These are phyloP conservation scores for Poecilobothrus nobilitatus DNA, from an alignment of 2,888 invertebrate genomes.

Conservation along the genomic window DNA sequence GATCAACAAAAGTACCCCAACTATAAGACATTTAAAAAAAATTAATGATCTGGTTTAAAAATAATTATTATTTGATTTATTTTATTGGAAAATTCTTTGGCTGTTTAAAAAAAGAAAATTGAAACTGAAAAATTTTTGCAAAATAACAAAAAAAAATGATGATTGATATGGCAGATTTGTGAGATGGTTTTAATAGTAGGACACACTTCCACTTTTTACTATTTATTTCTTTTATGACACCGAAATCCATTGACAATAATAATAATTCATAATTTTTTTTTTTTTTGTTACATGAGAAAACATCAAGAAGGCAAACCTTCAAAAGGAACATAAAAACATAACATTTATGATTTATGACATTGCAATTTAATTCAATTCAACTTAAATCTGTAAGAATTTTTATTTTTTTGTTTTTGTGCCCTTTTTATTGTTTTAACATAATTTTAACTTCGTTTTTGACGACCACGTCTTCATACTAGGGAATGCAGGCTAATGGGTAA, in stretches of 20 bases:
- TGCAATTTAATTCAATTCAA: background rate
- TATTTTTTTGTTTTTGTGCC: too few relatives aligned
- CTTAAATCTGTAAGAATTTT: background rate
- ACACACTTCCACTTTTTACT: background rate
- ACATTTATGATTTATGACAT: background rate
- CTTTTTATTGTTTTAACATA: background rate
- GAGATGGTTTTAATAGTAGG: background rate
- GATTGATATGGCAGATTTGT: background rate
- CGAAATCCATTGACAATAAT: background rate
- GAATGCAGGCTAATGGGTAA: background rate
- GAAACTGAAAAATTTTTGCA: too few relatives aligned
- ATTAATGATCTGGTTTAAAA: too few relatives aligned
- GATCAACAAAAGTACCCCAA: too few relatives aligned
- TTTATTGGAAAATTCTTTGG: too few relatives aligned
- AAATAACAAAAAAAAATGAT: too few relatives aligned
- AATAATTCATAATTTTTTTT: background rate
- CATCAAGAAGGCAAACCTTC: background rate
- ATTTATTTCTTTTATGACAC: constrained; percentile 1
- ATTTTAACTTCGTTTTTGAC: background rate
- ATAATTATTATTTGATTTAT: too few relatives aligned
- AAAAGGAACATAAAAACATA: too few relatives aligned
- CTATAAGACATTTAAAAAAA: too few relatives aligned
- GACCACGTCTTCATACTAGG: background rate
- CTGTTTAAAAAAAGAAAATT: too few relatives aligned
- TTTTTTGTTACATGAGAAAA: background rate